These are phyloP conservation scores for Okapia johnstoni DNA, from an alignment of 2,113 vertebrate species.

Conservation along the genomic window DNA sequence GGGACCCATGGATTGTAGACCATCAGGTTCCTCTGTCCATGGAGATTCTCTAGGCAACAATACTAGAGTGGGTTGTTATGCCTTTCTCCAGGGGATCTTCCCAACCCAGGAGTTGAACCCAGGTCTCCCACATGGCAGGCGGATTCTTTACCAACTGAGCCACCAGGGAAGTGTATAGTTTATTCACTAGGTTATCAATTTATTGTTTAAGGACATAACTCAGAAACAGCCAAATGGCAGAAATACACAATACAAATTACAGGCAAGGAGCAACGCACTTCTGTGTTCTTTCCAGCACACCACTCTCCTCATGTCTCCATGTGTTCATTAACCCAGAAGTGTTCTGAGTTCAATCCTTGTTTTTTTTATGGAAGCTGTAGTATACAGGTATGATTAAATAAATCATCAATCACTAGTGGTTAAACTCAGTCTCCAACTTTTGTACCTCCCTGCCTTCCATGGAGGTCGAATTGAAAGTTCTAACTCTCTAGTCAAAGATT, in stretches of 20 bases:
- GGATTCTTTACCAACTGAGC: not conserved
- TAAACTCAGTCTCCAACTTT: not conserved
- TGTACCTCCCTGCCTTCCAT: not conserved
- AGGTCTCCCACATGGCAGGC: not conserved
- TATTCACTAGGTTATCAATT: not conserved
- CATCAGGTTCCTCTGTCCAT: not conserved
- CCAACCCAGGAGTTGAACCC: rapidly evolving
- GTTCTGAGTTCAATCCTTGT: not conserved
- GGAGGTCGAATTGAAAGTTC: not conserved
- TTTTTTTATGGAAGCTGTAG: not conserved
- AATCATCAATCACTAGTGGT: not conserved
- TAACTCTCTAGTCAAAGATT: not conserved
- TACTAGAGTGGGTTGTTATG: not conserved
- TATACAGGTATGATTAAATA: not conserved
- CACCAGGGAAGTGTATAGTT: not conserved
- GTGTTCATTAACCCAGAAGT: not conserved
- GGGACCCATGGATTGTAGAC: not conserved
- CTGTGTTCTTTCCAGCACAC: not conserved
- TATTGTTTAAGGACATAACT: not conserved
- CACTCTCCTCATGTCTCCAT: not conserved
- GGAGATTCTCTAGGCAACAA: not conserved
- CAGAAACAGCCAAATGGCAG: not conserved
- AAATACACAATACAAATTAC: not conserved
- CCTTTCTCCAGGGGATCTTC: not conserved
- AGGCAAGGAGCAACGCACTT: not conserved